Conservation (phyloP, 2,113 vertebrate species). For the Sturnira hondurensis region DNA sequence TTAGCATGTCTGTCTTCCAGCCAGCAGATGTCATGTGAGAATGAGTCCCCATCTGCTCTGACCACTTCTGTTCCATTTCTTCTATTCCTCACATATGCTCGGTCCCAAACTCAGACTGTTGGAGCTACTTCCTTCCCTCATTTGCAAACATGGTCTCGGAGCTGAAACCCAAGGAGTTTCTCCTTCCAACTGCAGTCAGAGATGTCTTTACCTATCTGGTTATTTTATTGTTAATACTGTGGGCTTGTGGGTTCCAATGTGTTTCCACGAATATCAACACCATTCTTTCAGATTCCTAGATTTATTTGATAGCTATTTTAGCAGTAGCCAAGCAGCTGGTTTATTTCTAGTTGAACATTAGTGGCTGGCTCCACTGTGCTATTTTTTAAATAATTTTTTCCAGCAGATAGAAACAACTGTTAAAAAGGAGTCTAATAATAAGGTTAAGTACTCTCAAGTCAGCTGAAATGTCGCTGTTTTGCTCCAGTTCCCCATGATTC, state of each 20-base stretch:
- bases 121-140: conserved; percentile 18
- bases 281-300: conserved; percentile 60
- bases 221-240: conserved; percentile 71
- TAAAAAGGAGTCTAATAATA: conserved; percentile 76
- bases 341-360: conserved; percentile 68
- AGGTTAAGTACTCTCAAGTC: conserved; percentile 70
- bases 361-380: conserved; percentile 53
- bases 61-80: conserved; percentile 27
- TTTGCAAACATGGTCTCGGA: conserved; percentile 66
- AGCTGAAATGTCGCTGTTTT: conserved; percentile 70
- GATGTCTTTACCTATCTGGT: conserved; percentile 77
- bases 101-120: not conserved
- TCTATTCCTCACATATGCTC: conserved; percentile 39
- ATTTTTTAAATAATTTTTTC: conserved; percentile 74
- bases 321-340: conserved; percentile 62
- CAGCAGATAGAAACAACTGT: conserved; percentile 62
- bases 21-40: conserved; percentile 28
- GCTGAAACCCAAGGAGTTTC: conserved; percentile 69
- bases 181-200: conserved; percentile 65
- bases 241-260: conserved; percentile 65
- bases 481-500: conserved; percentile 68
- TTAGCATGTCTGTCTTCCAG: conserved; percentile 53
- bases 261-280: conserved; percentile 75
- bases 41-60: conserved; percentile 41
- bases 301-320: conserved; percentile 75